Conservation (phyloP, 2,113 vertebrate genomes). For the Sterna hirundo region DNA sequence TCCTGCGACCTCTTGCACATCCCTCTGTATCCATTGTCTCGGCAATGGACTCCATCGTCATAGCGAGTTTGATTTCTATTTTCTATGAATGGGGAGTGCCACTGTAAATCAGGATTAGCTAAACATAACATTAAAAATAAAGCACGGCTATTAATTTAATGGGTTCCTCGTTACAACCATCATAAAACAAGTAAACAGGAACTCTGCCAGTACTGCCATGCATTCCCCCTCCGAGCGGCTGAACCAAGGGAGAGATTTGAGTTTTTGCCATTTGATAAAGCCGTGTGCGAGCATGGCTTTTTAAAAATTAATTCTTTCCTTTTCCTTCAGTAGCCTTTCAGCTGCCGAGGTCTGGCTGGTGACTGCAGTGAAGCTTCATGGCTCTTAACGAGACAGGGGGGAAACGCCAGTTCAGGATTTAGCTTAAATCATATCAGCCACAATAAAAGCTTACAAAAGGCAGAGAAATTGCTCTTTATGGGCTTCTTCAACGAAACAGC, state of each 20-base stretch:
- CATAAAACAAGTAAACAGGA: slow-evolving; percentile 73
- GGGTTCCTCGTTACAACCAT: slow-evolving; percentile 62
- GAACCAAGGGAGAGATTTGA: slow-evolving; percentile 44
- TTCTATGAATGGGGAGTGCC: slow-evolving; percentile 19
- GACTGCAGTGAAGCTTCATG: neutral
- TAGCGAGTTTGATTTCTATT: slow-evolving; percentile 18
- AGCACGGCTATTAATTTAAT: slow-evolving; percentile 73
- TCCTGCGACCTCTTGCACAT: neutral
- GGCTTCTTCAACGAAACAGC: neutral
- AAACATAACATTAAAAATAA: slow-evolving; percentile 73
- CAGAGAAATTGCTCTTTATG: slow-evolving; percentile 38
- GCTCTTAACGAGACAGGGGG: neutral
- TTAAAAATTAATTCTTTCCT: slow-evolving; percentile 46
- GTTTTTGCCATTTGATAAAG: slow-evolving; percentile 47
- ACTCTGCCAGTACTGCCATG: slow-evolving; percentile 48
- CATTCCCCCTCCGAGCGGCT: slow-evolving; percentile 2
- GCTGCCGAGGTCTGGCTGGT: neutral
- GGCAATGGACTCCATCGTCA: neutral
- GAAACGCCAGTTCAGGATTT: slow-evolving; percentile 27
- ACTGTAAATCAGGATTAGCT: slow-evolving; percentile 65
- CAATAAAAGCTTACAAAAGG: slow-evolving; percentile 28
- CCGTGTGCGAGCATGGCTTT: neutral
- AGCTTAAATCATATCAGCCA: slow-evolving; percentile 19
- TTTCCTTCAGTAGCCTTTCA: slow-evolving; percentile 26
- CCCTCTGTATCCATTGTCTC: neutral